Evolutionary conservation across 2,797 vertebrate species (phyloP), one percentile per base, ranked within the genome.

Genomic region (Rhinoraja longicauda): DNA sequence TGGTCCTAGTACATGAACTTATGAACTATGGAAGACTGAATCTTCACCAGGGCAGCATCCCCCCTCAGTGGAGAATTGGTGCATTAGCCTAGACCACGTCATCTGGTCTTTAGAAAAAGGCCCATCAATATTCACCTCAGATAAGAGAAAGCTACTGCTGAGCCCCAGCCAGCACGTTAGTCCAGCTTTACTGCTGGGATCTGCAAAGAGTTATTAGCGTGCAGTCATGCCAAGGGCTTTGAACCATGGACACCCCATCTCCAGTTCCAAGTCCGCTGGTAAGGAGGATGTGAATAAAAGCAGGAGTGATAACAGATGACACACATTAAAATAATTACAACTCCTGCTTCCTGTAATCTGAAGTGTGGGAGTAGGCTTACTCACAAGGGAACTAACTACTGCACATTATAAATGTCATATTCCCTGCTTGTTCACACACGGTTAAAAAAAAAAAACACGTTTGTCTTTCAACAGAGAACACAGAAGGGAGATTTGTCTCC

Each of bases 241-340:
- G 84, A 36, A 36, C 57, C 59, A 67, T 21, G 17, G 84, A 67
- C 84, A 88, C 59, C 62, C 67, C 59, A 67, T 36, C 0, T 88
- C 88, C 59, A 67, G 62, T 88, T 88, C n/a, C n/a, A 64, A 67
- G 36, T 67, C 62, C 62, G 67, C 62, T 67, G 62, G 6, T 62
- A 88, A 32, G 29, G 62, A 64, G 62, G 59, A 88, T 36, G 84
- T 8, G 84, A 88, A 36, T 88, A 67, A 88, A 67, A 88, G 21
- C 84, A 88, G 84, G 84, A 67, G 32, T 88, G n/a, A 67, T 88
- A 67, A 26, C 84, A 88, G 84, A 67, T 88, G 84, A 88, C n/a
- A 67, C 64, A 36, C 84, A 88, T 88, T 88, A 88, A 88, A 88
- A 88, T 88, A 88, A 88, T 88, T 88, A 88, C 84, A 88, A 36